Conservation (phyloP, 2,113 vertebrate species). For the Clarias gariepinus region DNA sequence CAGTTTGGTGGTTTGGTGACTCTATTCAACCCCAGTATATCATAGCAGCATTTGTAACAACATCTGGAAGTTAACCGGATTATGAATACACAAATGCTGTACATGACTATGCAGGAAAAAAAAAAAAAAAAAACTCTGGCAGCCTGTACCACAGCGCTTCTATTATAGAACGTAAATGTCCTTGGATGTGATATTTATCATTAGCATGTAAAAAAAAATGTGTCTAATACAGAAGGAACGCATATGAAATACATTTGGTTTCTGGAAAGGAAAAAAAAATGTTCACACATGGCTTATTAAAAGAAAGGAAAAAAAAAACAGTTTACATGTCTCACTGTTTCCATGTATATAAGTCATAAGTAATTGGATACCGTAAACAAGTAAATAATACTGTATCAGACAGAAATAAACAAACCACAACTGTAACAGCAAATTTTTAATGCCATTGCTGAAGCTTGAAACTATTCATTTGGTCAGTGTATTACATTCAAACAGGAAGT, state of each 20-base stretch:
- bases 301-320: background rate
- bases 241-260: background rate
- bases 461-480: background rate
- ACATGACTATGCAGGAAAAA: background rate
- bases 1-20: background rate
- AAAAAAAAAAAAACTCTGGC: background rate
- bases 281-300: background rate
- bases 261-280: background rate
- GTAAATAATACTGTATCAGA: too few species aligned
- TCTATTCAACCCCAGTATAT: background rate
- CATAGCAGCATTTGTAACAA: background rate
- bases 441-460: slow-evolving; percentile 25
- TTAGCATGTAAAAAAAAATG: slow-evolving; percentile 4
- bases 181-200: background rate
- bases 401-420: background rate
- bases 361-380: background rate
- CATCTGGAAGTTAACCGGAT: background rate
- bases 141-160: background rate
- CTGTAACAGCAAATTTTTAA: slow-evolving; percentile 19
- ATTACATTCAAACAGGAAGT: slow-evolving; percentile 20
- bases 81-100: background rate
- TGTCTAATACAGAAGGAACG: background rate
- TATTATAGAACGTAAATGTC: background rate
- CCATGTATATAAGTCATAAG: background rate
- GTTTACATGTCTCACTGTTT: background rate